These are phyloP conservation scores for Lydus trimaculatus DNA, from an alignment of 2,888 invertebrate species.

Conservation along the genomic window DNA sequence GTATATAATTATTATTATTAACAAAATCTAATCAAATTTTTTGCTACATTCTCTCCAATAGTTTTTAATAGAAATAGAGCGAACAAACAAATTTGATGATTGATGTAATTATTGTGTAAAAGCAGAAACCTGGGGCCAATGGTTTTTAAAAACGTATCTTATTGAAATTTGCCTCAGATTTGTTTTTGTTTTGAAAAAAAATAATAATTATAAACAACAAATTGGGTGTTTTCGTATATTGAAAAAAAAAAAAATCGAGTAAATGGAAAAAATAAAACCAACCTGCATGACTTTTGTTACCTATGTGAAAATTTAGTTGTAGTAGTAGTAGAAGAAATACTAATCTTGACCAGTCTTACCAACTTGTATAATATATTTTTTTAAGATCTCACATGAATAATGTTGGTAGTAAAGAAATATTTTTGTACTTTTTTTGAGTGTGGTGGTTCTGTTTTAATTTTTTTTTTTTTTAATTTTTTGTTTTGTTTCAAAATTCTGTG, in stretches of 20 bases:
- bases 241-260: too few species aligned
- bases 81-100: conserved; percentile 25
- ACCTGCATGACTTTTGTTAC: conserved; percentile 37
- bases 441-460: conserved; percentile 2
- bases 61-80: conserved; percentile 21
- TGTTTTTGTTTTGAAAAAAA: background rate
- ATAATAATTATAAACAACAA: conserved; percentile 18
- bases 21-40: conserved; percentile 18
- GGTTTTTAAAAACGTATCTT: conserved; percentile 56
- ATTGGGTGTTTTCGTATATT: conserved; percentile 23
- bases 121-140: conserved; percentile 56
- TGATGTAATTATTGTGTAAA: conserved; percentile 32
- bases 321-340: conserved; percentile 13
- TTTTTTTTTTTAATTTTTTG: conserved; percentile 20
- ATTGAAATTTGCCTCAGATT: conserved; percentile 55
- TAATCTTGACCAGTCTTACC: conserved; percentile 26
- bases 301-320: conserved; percentile 25
- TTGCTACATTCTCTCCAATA: conserved; percentile 32
- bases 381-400: conserved; percentile 28
- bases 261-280: too few species aligned
- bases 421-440: conserved; percentile 15
- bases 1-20: conserved; percentile 42
- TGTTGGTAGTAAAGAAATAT: conserved; percentile 20
- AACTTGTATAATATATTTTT: conserved; percentile 22
- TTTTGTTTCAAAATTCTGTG: conserved; percentile 24